Base-by-base conservation (phyloP, 2,113 vertebrate genomes). In the Cephalopterus ornatus region DNA sequence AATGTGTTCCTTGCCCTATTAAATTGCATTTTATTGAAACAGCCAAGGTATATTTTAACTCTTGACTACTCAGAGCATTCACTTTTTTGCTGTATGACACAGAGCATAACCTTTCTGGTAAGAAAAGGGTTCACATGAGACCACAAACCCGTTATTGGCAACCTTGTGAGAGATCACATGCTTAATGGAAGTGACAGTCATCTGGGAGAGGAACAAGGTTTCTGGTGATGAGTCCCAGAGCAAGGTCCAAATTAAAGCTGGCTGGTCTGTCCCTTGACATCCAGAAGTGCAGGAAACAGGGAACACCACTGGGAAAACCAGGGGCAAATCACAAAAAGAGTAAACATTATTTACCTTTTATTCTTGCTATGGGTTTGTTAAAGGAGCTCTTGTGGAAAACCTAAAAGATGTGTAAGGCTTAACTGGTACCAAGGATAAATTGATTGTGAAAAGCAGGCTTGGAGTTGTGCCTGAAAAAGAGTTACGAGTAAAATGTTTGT, bases 1-100 rank as follows among this genome's bases (percentile, higher is more conserved):
- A 97, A 96, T 87, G 88, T 92, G 91, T 93, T 97, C 90, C 84
- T 94, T 92, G 83, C 82, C 3, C 12, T 94, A 97, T 95, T 94
- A 96, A 96, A 97, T 96, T 96, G 79, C 92, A 92, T 95, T 97
- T 97, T 97, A 97, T 97, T 97, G 95, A 89, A 97, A 88, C 70
- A 94, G 76, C 86, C 32, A 87, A 91, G 72, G 35, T 91, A 80
- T 93, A 94, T 88, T 96, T 96, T 97, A 96, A 94, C 94, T 91
- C 91, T 75, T 96, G 79, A 92, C 67, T 88, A 53, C 76, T 83
- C 77, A 50, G 63, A 67, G 8, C 4, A 4, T 77, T 93, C 86
- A 39, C 22, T 86, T 92, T 81, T 56, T 35, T 89, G 44, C 47
- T 94, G 39, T 30, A 39, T 53, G 71, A 32, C 44, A 68, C 0